A percentile compares a stretch with the other conserved stretches of the same genome.
phyloP scores from a whole-genome alignment of 2,113 vertebrate species.

The Steatornis caripensis region DNA sequence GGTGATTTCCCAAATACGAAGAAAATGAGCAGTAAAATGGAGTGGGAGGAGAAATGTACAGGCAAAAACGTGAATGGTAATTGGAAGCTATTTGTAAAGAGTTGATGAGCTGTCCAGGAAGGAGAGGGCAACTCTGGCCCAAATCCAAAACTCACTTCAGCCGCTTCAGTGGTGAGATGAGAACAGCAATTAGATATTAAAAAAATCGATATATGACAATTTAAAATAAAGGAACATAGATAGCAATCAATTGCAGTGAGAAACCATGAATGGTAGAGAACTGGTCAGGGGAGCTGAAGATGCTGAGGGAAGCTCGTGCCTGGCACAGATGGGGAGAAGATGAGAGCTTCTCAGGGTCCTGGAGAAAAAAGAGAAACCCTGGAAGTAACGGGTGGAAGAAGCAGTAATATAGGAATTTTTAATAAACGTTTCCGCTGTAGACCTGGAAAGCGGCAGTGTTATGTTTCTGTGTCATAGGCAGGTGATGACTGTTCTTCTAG shows the following conservation, averaged over 20 bases:
- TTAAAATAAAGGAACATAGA: slow-evolving; percentile 40
- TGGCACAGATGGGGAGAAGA: not conserved
- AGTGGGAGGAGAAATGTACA: not conserved
- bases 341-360: not conserved
- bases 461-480: not conserved
- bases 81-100: slow-evolving; percentile 46
- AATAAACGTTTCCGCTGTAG: not conserved
- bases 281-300: not conserved
- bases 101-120: slow-evolving; percentile 52
- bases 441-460: not conserved
- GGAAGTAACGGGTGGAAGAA: not conserved
- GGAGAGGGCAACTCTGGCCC: slow-evolving; percentile 45
- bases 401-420: not conserved
- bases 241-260: not conserved
- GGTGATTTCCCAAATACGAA: not conserved
- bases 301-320: not conserved
- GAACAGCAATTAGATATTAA: slow-evolving; percentile 53
- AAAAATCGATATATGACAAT: slow-evolving; percentile 54
- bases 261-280: not conserved
- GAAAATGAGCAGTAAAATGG: slow-evolving; percentile 21
- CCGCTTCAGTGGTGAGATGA: slow-evolving; percentile 42
- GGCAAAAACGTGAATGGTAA: not conserved
- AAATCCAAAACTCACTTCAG: slow-evolving; percentile 30
- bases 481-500: not conserved
- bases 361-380: not conserved